Base-by-base conservation (phyloP, 2,113 vertebrate species). In the Siniperca knerii region DNA sequence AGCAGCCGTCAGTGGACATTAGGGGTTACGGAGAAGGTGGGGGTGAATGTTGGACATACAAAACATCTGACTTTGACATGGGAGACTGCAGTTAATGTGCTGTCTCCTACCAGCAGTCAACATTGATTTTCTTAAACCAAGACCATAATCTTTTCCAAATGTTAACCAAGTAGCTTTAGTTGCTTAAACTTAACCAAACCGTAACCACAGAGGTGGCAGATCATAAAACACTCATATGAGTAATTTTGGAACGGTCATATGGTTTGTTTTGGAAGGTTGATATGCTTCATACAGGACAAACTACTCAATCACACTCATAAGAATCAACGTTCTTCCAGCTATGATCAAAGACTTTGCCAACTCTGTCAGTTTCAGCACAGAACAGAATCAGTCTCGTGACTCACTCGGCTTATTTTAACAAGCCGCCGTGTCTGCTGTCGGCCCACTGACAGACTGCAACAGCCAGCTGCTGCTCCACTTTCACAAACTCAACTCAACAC, bases 391-490 rank as follows among this genome's bases (percentile, higher is more conserved):
- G 23, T 55, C 81, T 52, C n/a, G 0, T 33, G 72, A 62, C 61
- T 72, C 65, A 3, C 73, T 50, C 9, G 0, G 54, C 21, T 82
- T 69, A 67, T 86, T 84, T 86, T 50, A 75, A 82, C 54, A 58
- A 44, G 78, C 64, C 46, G 6, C 8, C 1, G 21, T 23, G 68
- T 77, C 73, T 37, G 58, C 69, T 71, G 78, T 66, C 20, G 58
- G 18, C 25, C 6, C 1, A 11, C 74, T 77, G 90, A 86, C 88
- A 52, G 86, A 82, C 75, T 54, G 77, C 52, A 46, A 13, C 71
- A 50, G 60, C 46, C 90, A 75, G 81, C 81, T 44, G 82, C 55
- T 77, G 78, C 78, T 81, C 57, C 16, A 13, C 84, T 72, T 77
- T 82, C 74, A 60, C 71, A 1, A 50, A 68, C 65, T 70, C 71